Evolutionary conservation across 2,797 vertebrate genomes (phyloP), one percentile per base, ranked within the genome.

Genomic region (Coregonus suidteri): DNA sequence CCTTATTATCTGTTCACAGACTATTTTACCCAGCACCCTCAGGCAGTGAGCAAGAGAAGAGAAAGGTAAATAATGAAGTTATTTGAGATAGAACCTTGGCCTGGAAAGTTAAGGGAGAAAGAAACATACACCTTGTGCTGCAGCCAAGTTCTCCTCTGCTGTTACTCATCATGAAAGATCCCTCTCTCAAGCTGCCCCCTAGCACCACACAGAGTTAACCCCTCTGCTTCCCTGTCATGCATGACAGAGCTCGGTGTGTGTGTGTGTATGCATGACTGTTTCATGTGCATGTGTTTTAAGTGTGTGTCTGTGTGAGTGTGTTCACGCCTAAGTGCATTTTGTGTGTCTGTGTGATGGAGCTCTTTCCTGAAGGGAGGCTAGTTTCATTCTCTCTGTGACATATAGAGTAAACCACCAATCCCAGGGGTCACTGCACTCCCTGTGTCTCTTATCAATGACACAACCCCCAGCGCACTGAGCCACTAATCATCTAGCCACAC

Each of bases 41-140:
- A 78, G 76, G 82, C 79, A 75, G 62, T 74, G 69, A 79, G 75
- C 73, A 73, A 75, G 59, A 76, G 73, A 82, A 71, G 77, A 73
- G 59, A 75, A 79, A 76, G 77, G 83, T 82, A 82, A 87, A 88
- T 84, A 87, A 89, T 79, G 79, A 81, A 85, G 71, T 77, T 18
- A 64, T 86, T 82, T 75, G 75, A 71, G 66, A 62, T 47, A 88
- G 84, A 71, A 71, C 78, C 5, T 79, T 77, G 79, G 47, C 70
- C 65, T 83, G 56, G 15, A 88, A 82, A 82, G 71, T 68, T 75
- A 71, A 79, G 67, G 47, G 25, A 54, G 16, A 13, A 47, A 47
- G 9, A 47, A 11, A 47, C 68, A 82, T 47, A 77, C 13, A 47
- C 35, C 72, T 71, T 78, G 72, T 18, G 35, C 65, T 25, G 41